Evolutionary conservation across 2,888 invertebrate genomes (phyloP).

Genomic region (Galerucella pusilla): DNA sequence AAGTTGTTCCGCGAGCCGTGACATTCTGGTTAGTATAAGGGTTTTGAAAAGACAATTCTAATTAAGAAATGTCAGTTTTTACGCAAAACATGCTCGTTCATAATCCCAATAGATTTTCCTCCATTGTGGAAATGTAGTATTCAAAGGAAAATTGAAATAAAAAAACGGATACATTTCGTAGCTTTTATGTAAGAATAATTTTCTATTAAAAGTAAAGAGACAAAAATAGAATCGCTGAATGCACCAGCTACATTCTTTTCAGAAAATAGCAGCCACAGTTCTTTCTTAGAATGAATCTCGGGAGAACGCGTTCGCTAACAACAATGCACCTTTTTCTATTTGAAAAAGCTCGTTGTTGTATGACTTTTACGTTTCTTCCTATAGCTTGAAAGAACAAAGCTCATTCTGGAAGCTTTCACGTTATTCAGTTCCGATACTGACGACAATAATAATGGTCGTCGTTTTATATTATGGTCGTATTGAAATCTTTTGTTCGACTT

Average conservation of each 20-base stretch:
- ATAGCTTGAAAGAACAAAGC: slow-evolving; percentile 62
- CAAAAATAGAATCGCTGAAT: slow-evolving; percentile 55
- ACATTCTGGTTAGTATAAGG: too few relatives aligned
- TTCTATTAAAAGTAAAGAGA: slow-evolving; percentile 54
- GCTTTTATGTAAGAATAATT: slow-evolving; percentile 53
- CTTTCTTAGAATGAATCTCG: slow-evolving; percentile 60
- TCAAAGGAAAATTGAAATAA: slow-evolving; percentile 26
- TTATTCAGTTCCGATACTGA: slow-evolving; percentile 63
- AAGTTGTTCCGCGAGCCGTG: too few relatives aligned
- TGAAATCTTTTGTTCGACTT: slow-evolving; percentile 48
- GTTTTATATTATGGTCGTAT: slow-evolving; percentile 60
- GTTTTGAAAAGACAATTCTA: not conserved
- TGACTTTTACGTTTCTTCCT: slow-evolving; percentile 64
- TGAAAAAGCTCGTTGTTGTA: slow-evolving; percentile 62
- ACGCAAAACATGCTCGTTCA: not conserved
- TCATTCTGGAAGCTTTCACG: slow-evolving; percentile 63
- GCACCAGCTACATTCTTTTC: slow-evolving; percentile 61
- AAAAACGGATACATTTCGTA: slow-evolving; percentile 35
- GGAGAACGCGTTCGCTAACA: slow-evolving; percentile 59
- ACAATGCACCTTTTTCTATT: slow-evolving; percentile 61
- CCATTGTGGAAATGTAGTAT: slow-evolving; percentile 20
- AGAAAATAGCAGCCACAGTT: slow-evolving; percentile 64
- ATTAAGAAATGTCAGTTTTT: not conserved
- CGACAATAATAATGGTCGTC: slow-evolving; percentile 61
- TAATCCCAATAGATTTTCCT: not conserved